Base-by-base conservation (phyloP, 2,888 invertebrate genomes). In the Apotomis capreana region DNA sequence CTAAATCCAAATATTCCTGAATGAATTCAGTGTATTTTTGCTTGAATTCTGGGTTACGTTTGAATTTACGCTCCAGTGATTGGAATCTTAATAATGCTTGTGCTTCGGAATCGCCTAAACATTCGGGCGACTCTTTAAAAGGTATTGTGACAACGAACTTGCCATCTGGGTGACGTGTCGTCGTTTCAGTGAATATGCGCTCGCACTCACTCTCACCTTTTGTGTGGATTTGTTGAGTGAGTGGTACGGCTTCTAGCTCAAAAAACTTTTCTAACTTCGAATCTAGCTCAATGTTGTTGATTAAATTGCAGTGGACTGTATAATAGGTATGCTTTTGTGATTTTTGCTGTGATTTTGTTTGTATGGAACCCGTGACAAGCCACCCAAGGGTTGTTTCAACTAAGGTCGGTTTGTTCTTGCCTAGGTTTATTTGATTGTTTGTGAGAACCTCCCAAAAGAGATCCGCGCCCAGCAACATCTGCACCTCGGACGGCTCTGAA, bases 81-180 rank as follows among this genome's bases (percentile, higher is more conserved):
- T 52, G 46, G 58, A 72, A 64, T 12, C 64, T 8, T 13, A 44
- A 10, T 12, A 61, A 62, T 9, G 60, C 59, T 59, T 59, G 58
- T 8, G 36, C 37, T 51, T 52, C 37, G 13, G 59, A 59, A 8
- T 68, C 10, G 9, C 58, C 57, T 9, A 62, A 60, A 6, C 10
- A 13, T 5, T 70, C 26, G 3, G 76, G 75, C 3, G 72, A 63
- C 54, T 76, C 72, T 12, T 73, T 73, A 4, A 78, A 54, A 15
- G 77, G 77, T 6, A 78, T 72, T 12, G 69, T 72, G 0, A 78
- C 77, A 36, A 70, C 40, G 36, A 15, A 15, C 15, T 15, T 15
- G 15, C 15, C 15, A 15, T 15, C 15, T 15, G 15, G 15, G 15
- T 15, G 54, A 1, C 77, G 76, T 3, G 44, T 61, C 5, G 74